phyloP scores from a whole-genome alignment of 2,888 invertebrate species.

The Ennomos quercinarius region DNA sequence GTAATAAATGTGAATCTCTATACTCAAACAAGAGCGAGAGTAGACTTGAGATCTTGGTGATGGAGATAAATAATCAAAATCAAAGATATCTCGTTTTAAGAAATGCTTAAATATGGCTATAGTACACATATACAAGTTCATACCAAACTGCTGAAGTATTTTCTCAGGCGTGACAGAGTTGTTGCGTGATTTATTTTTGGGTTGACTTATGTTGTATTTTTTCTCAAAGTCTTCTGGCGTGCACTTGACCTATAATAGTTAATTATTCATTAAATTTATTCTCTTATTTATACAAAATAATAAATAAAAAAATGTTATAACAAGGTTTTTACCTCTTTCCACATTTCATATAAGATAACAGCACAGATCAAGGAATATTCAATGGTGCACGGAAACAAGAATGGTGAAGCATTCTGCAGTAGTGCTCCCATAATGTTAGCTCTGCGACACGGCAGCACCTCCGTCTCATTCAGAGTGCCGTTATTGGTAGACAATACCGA shows the following conservation, averaged over 20 bases:
- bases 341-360: slow-evolving; percentile 95
- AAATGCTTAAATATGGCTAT: no score
- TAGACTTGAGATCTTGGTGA: no score
- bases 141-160: slow-evolving; percentile 82
- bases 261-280: slow-evolving; percentile 28
- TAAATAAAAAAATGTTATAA: background rate
- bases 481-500: slow-evolving; percentile 49
- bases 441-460: slow-evolving; percentile 78
- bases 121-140: no score
- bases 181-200: slow-evolving; percentile 75
- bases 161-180: slow-evolving; percentile 82
- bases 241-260: slow-evolving; percentile 69
- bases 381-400: slow-evolving; percentile 95
- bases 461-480: slow-evolving; percentile 50
- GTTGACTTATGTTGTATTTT: slow-evolving; percentile 57
- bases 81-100: no score
- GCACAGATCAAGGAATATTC: slow-evolving; percentile 97
- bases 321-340: slow-evolving; percentile 89
- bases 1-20: no score
- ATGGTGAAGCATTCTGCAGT: slow-evolving; percentile 89
- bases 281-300: background rate
- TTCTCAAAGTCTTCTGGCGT: slow-evolving; percentile 79
- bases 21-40: no score
- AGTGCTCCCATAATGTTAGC: slow-evolving; percentile 90
- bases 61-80: no score